phyloP scores from a whole-genome alignment of 2,113 vertebrate species.

The Labeo catla region DNA sequence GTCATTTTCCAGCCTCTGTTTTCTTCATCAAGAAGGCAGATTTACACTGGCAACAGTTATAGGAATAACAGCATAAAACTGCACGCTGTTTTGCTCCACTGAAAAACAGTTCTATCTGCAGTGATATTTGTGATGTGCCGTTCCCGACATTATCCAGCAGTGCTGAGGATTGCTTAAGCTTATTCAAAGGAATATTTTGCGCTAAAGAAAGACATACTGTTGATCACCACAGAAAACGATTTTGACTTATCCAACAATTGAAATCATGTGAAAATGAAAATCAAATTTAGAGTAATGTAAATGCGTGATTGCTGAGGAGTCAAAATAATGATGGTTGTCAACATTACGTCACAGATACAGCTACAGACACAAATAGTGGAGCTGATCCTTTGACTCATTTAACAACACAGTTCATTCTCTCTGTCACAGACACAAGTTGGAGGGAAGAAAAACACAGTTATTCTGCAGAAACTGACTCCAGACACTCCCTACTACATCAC shows the following conservation, averaged over 20 bases:
- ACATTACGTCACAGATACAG: too few species aligned
- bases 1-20: not conserved
- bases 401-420: not conserved
- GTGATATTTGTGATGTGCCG: not conserved
- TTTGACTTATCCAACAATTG: not conserved
- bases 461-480: constrained; percentile 91
- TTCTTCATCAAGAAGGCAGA: constrained; percentile 10
- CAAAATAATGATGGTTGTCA: not conserved
- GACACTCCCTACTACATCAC: constrained; percentile 89
- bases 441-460: constrained; percentile 87
- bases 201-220: not conserved
- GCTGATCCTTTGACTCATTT: not conserved
- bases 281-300: not conserved
- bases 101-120: constrained; percentile 13
- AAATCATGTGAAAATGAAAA: too few species aligned
- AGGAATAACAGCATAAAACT: constrained; percentile 17
- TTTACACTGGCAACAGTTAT: not conserved
- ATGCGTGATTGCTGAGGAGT: not conserved
- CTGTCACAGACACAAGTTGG: constrained; percentile 82
- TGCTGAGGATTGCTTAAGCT: not conserved
- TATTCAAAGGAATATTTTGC: not conserved
- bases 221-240: not conserved
- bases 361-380: not conserved
- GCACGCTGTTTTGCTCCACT: not conserved
- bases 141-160: not conserved